These are phyloP conservation scores for Brachyhypopomus occidentalis DNA, from an alignment of 2,113 vertebrate genomes.

Conservation along the genomic window DNA sequence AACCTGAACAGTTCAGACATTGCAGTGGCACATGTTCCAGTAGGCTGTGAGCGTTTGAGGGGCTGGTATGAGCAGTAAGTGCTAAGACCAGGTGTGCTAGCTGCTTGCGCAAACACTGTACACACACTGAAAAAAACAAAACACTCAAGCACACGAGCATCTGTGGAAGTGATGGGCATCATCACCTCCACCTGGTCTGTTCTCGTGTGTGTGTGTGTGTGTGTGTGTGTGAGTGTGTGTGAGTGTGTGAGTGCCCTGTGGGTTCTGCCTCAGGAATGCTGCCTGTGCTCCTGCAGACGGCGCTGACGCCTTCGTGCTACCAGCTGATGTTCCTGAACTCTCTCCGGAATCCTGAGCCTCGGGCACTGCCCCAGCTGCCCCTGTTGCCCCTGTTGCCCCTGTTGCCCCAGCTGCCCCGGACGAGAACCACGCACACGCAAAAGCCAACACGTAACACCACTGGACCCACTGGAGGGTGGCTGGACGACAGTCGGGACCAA, in stretches of 20 bases:
- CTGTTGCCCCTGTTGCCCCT: too few relatives aligned
- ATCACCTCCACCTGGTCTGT: constrained; percentile 24
- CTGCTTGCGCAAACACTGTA: not conserved
- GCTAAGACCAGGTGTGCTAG: constrained; percentile 66
- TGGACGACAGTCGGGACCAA: too few relatives aligned
- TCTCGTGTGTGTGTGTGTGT: constrained; percentile 13
- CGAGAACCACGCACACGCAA: not conserved
- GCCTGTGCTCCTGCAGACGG: too few relatives aligned
- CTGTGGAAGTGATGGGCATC: not conserved
- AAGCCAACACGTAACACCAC: too few relatives aligned
- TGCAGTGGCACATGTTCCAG: not conserved
- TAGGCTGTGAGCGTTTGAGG: constrained; percentile 21
- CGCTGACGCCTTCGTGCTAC: not conserved
- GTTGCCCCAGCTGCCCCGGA: not conserved
- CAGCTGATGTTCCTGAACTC: not conserved
- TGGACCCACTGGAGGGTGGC: too few relatives aligned
- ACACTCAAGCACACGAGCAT: not conserved
- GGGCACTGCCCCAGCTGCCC: not conserved
- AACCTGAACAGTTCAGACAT: not conserved
- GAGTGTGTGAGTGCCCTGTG: constrained; percentile 9
- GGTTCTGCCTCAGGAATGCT: constrained; percentile 7
- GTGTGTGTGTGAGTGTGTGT: constrained; percentile 26
- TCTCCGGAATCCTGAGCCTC: constrained; percentile 25
- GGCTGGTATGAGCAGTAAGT: not conserved
- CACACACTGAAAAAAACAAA: too few relatives aligned